Evolutionary conservation across 2,888 invertebrate species (phyloP), one percentile per base, ranked within the genome.

Genomic region (Microctonus hyperodae): DNA sequence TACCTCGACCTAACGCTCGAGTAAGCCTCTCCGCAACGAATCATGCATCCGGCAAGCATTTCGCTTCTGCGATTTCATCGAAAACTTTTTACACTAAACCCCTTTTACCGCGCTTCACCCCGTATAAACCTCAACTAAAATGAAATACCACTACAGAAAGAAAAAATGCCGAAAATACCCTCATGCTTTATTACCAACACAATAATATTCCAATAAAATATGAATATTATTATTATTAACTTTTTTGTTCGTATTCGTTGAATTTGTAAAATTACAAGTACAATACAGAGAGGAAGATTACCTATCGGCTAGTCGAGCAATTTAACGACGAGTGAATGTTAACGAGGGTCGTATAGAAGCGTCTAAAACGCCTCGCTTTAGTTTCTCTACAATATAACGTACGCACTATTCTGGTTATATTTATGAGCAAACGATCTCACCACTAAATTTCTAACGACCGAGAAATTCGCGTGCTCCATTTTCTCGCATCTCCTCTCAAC

Each of bases 301-400:
- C 76, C 76, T 13, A 76, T 75, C 74, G 73, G 74, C 74, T 77
- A 76, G 77, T 74, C 77, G 74, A 77, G 75, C 78, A 78, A 79
- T 80, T 81, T 80, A 81, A 81, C 80, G 80, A 80, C 75, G 80
- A 81, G 78, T 80, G 79, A 80, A 80, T 81, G 80, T 79, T 81
- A 80, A 71, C 70, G 74, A 74, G 76, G 79, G 78, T 77, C 77
- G 75, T 76, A 77, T 35, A 33, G 16, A 74, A 74, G 70, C 73
- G 70, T 68, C 69, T 65, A 64, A 72, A 67, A 63, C 71, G 70
- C 59, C 57, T 64, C 60, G 58, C 58, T 63, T 73, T 73, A 69
- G 73, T 70, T 74, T 33, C 37, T 9, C 55, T 13, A 33, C 44
- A 16, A 35, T 40, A 60, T 65, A 64, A 59, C 58, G 33, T 23